Evolutionary conservation across 1,140 invertebrate genomes (phyloP).

Genomic region (Xylocopa sonorina): DNA sequence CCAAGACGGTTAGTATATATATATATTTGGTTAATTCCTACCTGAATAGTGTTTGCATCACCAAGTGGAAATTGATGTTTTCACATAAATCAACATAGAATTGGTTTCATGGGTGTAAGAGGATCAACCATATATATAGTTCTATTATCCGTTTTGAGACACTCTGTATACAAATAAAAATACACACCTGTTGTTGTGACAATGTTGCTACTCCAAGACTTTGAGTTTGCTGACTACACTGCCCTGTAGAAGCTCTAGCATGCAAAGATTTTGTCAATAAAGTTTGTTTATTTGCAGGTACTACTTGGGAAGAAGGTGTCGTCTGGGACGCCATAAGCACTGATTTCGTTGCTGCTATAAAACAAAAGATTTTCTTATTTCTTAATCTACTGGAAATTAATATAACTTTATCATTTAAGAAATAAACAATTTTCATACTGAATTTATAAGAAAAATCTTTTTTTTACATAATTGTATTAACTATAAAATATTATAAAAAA

Average conservation of each 20-base stretch:
- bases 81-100: too few relatives aligned
- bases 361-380: slow-evolving; percentile 21
- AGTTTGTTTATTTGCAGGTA: slow-evolving; percentile 80
- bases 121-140: too few relatives aligned
- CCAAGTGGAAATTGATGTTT: too few relatives aligned
- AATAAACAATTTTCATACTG: background rate
- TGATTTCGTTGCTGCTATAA: slow-evolving; percentile 77
- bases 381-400: background rate
- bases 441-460: slow-evolving; percentile 1
- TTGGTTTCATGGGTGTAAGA: too few relatives aligned
- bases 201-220: slow-evolving; percentile 76
- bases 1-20: too few relatives aligned
- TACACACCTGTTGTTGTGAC: slow-evolving; percentile 78
- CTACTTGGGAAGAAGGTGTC: slow-evolving; percentile 77
- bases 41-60: too few relatives aligned
- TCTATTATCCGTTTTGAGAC: too few relatives aligned
- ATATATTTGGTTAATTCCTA: too few relatives aligned
- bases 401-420: background rate
- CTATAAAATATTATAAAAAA: background rate
- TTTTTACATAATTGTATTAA: background rate
- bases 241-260: slow-evolving; percentile 75
- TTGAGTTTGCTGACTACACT: slow-evolving; percentile 77
- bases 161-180: slow-evolving; percentile 15
- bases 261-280: slow-evolving; percentile 80
- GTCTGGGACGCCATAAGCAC: slow-evolving; percentile 80